Conservation (phyloP, 1,140 invertebrate species). For the Drusus annulatus region DNA sequence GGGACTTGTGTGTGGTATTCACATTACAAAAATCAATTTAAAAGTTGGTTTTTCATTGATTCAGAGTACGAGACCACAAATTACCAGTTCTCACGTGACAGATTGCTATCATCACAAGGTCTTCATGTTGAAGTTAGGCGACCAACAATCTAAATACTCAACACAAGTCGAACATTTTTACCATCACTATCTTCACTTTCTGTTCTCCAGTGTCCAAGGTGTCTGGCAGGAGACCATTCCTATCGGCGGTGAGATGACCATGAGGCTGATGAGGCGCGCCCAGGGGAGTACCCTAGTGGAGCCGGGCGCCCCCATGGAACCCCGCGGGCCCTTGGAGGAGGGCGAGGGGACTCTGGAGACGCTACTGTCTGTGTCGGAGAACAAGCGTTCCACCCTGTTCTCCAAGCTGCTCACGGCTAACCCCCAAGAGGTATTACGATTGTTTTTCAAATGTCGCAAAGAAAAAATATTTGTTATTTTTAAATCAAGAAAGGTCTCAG, state of each 20-base stretch:
- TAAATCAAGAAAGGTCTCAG: no score
- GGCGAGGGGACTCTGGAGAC: slow-evolving; percentile 53
- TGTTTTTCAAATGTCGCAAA: no score
- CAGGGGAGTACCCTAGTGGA: slow-evolving; percentile 84
- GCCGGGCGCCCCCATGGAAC: slow-evolving; percentile 68
- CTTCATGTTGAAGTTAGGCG: no score
- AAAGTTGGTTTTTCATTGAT: no score
- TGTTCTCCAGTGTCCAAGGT: slow-evolving; percentile 63
- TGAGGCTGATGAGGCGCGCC: slow-evolving; percentile 90
- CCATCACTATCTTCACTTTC: not conserved
- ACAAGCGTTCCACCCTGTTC: slow-evolving; percentile 68
- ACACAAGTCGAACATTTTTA: no score
- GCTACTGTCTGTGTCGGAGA: slow-evolving; percentile 70
- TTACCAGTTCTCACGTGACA: no score
- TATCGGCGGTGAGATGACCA: slow-evolving; percentile 81
- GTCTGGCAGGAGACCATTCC: slow-evolving; percentile 63
- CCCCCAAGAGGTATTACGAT: slow-evolving; percentile 63
- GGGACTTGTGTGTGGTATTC: no score
- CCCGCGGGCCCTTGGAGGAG: slow-evolving; percentile 54
- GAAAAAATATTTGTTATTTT: no score
- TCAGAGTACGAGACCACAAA: no score
- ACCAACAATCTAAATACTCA: no score
- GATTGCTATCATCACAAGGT: no score
- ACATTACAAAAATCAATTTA: no score
- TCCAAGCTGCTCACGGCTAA: slow-evolving; percentile 86